Evolutionary conservation across 2,113 vertebrate species (phyloP).

Genomic region (Eupsittula cactorum): DNA sequence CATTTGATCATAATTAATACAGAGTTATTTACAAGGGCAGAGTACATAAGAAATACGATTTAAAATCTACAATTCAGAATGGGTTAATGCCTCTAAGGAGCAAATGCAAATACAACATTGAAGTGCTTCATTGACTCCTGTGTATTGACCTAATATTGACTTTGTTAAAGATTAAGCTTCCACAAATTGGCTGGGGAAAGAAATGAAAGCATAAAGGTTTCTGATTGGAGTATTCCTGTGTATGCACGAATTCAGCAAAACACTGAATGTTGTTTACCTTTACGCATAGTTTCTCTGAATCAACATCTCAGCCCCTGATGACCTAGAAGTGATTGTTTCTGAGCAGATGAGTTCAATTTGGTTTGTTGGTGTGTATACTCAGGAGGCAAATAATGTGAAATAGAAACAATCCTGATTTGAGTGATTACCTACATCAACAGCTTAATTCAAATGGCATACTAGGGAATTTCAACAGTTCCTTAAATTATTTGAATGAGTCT

Average conservation of each 20-base stretch:
- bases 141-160: constrained; percentile 46
- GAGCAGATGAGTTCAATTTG: background rate
- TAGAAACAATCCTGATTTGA: background rate
- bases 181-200: background rate
- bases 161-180: constrained; percentile 24
- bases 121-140: background rate
- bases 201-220: background rate
- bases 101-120: background rate
- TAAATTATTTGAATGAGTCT: background rate
- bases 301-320: background rate
- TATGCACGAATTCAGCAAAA: background rate
- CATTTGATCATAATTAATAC: background rate
- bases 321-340: background rate
- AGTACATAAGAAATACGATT: background rate
- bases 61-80: constrained; percentile 24
- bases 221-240: background rate
- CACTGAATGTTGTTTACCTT: background rate
- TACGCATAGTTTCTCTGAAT: background rate
- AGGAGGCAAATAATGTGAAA: background rate
- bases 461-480: background rate
- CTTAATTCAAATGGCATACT: background rate
- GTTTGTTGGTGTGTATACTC: background rate
- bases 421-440: background rate
- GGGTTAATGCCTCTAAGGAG: background rate
- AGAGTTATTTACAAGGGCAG: background rate